These are phyloP conservation scores for Macropis europaea DNA, from an alignment of 2,888 invertebrate genomes.

Conservation along the genomic window DNA sequence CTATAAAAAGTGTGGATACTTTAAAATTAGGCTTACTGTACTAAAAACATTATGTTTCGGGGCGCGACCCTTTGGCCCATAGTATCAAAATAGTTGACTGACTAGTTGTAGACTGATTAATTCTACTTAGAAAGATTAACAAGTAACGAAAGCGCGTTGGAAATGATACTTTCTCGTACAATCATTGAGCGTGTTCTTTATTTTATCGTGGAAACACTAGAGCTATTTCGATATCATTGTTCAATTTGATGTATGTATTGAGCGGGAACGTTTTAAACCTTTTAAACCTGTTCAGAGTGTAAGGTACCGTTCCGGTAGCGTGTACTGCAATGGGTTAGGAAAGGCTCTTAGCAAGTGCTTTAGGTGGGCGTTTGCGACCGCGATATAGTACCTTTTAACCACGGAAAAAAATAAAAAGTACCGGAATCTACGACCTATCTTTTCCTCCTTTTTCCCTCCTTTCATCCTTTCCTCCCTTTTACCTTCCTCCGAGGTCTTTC, in stretches of 20 bases:
- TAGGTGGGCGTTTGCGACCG: constrained; percentile 67
- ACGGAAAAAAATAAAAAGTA: constrained; percentile 67
- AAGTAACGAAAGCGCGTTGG: neutral
- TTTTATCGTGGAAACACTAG: constrained; percentile 28
- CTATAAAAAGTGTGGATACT: too few relatives aligned
- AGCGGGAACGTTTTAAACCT: constrained; percentile 55
- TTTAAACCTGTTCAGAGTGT: constrained; percentile 53
- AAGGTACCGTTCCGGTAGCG: constrained; percentile 43
- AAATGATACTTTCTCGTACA: neutral
- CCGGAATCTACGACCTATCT: constrained; percentile 56
- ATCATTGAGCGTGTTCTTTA: neutral
- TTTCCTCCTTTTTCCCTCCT: constrained; percentile 35
- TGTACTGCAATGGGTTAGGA: constrained; percentile 62
- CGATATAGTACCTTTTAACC: constrained; percentile 74
- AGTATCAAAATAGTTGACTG: too few relatives aligned
- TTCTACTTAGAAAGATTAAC: too few relatives aligned
- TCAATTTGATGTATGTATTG: constrained; percentile 43
- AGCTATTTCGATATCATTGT: constrained; percentile 40
- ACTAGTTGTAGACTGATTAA: too few relatives aligned
- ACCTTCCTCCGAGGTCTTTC: constrained; percentile 8
- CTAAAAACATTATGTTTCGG: too few relatives aligned
- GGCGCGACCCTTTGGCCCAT: too few relatives aligned
- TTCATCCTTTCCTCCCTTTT: constrained; percentile 33
- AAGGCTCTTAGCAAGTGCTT: constrained; percentile 74
- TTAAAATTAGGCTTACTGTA: too few relatives aligned